Evolutionary conservation across 2,113 vertebrate species (phyloP).

Genomic region (Rhabdornis inornatus): DNA sequence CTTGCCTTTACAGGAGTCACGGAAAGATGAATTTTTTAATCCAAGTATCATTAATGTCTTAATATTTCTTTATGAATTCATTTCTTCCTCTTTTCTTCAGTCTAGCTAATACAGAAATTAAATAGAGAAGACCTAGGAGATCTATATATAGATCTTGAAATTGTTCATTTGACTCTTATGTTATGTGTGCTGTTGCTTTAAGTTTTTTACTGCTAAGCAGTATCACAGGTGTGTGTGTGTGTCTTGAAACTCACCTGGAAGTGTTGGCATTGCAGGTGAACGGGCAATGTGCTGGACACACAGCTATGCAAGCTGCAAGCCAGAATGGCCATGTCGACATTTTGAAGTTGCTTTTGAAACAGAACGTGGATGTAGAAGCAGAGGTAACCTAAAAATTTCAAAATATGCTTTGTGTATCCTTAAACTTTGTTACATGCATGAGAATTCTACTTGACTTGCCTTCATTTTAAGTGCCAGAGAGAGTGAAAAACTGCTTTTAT

Average conservation of each 20-base stretch:
- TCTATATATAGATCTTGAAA: background rate
- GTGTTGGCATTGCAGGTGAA: constrained; percentile 83
- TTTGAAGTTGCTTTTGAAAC: constrained; percentile 94
- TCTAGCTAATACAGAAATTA: background rate
- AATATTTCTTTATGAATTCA: background rate
- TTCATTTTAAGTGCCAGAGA: background rate
- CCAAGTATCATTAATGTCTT: background rate
- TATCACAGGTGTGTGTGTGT: background rate
- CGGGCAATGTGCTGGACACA: constrained; percentile 97
- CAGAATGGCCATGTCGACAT: constrained; percentile 98
- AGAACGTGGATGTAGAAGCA: constrained; percentile 96
- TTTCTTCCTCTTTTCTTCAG: background rate
- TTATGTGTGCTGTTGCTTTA: background rate
- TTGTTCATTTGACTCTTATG: background rate
- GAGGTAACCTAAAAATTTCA: constrained; percentile 79
- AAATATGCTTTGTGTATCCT: background rate
- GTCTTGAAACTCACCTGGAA: background rate
- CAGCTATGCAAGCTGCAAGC: constrained; percentile 98
- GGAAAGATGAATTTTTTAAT: background rate
- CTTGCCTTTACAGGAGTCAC: background rate
- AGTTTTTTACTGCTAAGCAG: background rate
- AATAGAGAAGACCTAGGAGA: background rate
- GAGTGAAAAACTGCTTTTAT: background rate
- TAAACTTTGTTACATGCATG: background rate
- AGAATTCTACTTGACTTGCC: background rate